phyloP scores from a whole-genome alignment of 1,140 invertebrate species.

The Brachionus rubens region DNA sequence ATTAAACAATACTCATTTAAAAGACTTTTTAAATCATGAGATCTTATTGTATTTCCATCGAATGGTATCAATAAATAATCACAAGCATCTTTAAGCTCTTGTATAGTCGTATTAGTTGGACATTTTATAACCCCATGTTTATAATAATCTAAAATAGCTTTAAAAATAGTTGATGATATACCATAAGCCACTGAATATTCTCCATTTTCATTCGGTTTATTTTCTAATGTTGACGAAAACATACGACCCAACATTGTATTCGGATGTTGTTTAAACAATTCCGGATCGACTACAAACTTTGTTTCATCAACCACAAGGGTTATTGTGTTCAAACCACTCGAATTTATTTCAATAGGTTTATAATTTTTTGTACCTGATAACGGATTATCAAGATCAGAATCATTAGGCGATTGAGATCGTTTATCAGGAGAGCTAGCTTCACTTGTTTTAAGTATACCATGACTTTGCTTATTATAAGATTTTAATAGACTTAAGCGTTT shows the following conservation, averaged over 20 bases:
- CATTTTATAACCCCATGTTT: constrained; percentile 81
- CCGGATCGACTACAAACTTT: constrained; percentile 82
- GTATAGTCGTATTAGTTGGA: constrained; percentile 78
- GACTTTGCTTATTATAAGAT: constrained; percentile 15
- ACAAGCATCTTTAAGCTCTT: constrained; percentile 93
- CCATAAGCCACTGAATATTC: constrained; percentile 97
- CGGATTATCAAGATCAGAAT: neutral
- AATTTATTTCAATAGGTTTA: neutral
- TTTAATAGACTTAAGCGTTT: neutral
- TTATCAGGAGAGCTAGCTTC: neutral
- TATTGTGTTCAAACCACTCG: constrained; percentile 54
- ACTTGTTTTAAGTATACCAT: constrained; percentile 8
- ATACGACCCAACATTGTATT: constrained; percentile 92
- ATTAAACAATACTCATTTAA: neutral
- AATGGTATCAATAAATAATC: constrained; percentile 97
- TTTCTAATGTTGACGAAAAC: constrained; percentile 89
- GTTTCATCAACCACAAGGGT: constrained; percentile 92
- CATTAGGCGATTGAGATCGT: neutral
- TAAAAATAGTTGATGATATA: constrained; percentile 88
- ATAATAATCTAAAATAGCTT: constrained; percentile 94
- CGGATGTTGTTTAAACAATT: constrained; percentile 81
- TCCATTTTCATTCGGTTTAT: constrained; percentile 86
- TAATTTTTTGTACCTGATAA: neutral
- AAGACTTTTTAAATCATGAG: constrained; percentile 80
- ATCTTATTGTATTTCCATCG: constrained; percentile 88